These are phyloP conservation scores for Plemyria rubiginata DNA, from an alignment of 2,888 invertebrate genomes.

Conservation along the genomic window DNA sequence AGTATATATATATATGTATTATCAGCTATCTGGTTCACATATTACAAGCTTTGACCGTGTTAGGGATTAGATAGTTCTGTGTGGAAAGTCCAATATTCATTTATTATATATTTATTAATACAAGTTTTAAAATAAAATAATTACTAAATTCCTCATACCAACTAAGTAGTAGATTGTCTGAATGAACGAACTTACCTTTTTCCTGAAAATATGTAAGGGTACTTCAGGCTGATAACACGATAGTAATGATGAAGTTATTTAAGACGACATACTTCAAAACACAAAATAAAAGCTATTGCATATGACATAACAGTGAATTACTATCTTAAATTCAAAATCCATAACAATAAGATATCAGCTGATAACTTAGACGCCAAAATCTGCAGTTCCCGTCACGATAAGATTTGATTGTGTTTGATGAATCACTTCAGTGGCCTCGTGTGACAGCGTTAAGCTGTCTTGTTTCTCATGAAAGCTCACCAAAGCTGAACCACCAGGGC, in stretches of 20 bases:
- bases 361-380: conserved; percentile 57
- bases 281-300: background rate
- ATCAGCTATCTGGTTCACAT: too few relatives aligned
- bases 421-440: conserved; percentile 51
- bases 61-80: too few relatives aligned
- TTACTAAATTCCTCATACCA: too few relatives aligned
- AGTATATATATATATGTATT: too few relatives aligned
- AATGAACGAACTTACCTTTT: too few relatives aligned
- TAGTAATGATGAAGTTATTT: background rate
- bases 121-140: too few relatives aligned
- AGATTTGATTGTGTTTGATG: conserved; percentile 51
- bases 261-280: background rate
- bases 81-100: too few relatives aligned
- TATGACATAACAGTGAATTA: conserved; percentile 2
- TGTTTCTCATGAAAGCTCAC: background rate
- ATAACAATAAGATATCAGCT: conserved; percentile 45
- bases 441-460: conserved; percentile 13
- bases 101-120: too few relatives aligned
- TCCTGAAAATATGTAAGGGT: too few relatives aligned
- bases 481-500: background rate
- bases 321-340: conserved; percentile 38
- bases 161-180: too few relatives aligned
- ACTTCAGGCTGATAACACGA: background rate
- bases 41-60: too few relatives aligned
- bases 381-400: conserved; percentile 57